Conservation (phyloP, 2,888 invertebrate genomes). For the Phlogophora meticulosa region DNA sequence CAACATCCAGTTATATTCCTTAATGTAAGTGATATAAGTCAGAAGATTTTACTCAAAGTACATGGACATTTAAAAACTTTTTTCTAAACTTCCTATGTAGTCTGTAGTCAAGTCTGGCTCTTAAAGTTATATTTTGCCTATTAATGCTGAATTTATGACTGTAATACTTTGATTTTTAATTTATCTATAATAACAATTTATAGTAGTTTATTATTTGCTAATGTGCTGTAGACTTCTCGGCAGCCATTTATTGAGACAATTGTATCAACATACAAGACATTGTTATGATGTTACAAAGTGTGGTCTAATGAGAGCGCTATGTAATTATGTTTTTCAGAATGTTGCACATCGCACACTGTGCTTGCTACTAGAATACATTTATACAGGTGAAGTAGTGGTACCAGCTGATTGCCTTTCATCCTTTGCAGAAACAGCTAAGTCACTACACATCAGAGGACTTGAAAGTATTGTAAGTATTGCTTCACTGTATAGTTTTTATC, state of each 20-base stretch:
- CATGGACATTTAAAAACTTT: not conserved
- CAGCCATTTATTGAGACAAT: not conserved
- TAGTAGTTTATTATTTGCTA: not conserved
- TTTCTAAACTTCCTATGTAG: not conserved
- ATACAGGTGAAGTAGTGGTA: slow-evolving; percentile 83
- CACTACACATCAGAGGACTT: slow-evolving; percentile 81
- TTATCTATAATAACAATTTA: too few species aligned
- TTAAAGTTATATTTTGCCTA: not conserved
- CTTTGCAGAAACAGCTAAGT: slow-evolving; percentile 80
- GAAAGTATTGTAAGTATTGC: slow-evolving; percentile 78
- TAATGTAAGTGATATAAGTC: slow-evolving; percentile 79
- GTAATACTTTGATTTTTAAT: not conserved
- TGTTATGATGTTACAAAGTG: not conserved
- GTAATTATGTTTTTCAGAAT: slow-evolving; percentile 79
- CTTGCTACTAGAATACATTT: slow-evolving; percentile 82
- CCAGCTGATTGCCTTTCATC: slow-evolving; percentile 74
- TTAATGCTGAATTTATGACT: not conserved
- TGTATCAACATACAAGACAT: too few species aligned
- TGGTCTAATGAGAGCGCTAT: slow-evolving; percentile 2
- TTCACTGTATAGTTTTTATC: not conserved
- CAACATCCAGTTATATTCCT: slow-evolving; percentile 88
- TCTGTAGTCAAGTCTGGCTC: not conserved
- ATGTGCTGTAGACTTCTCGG: not conserved
- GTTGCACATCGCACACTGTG: slow-evolving; percentile 77
- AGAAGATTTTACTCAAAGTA: not conserved